A percentile compares a stretch with the other conserved stretches of the same genome.
Conservation (phyloP, 2,113 vertebrate genomes). For the Aix galericulata region DNA sequence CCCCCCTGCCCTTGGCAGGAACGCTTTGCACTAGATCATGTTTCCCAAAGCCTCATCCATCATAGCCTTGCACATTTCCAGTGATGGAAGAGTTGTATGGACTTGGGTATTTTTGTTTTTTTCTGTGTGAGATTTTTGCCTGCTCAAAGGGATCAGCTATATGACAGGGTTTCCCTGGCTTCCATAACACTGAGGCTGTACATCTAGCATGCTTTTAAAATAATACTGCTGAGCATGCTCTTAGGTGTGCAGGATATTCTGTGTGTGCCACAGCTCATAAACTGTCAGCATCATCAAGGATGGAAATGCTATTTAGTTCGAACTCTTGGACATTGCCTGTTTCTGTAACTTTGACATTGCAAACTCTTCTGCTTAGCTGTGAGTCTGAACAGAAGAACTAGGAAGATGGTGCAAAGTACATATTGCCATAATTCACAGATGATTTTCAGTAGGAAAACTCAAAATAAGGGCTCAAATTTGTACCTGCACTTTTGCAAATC, state of each 20-base stretch:
- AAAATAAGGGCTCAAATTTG: background rate
- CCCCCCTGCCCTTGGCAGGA: background rate
- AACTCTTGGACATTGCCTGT: conserved; percentile 1
- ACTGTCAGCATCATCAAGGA: background rate
- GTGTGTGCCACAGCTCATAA: background rate
- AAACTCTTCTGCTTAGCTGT: background rate
- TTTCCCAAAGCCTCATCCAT: background rate
- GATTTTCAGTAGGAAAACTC: background rate
- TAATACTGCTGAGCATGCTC: background rate
- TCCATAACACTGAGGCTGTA: background rate
- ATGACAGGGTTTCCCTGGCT: background rate
- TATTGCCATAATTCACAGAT: background rate
- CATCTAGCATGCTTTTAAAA: conserved; percentile 32
- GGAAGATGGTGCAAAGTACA: background rate
- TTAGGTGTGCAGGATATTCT: background rate
- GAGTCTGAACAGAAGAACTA: conserved; percentile 39
- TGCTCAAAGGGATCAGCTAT: background rate
- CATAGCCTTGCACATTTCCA: background rate
- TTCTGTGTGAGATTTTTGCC: background rate
- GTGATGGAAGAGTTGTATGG: background rate
- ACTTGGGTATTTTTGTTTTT: background rate
- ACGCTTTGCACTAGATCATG: background rate
- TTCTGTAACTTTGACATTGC: background rate
- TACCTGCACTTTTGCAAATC: background rate
- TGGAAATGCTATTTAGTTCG: background rate